Percentiles rank a stretch among this genome's conserved stretches.
Evolutionary conservation across 2,113 vertebrate species (phyloP).

Genomic region (Melanotaenia duboulayi): DNA sequence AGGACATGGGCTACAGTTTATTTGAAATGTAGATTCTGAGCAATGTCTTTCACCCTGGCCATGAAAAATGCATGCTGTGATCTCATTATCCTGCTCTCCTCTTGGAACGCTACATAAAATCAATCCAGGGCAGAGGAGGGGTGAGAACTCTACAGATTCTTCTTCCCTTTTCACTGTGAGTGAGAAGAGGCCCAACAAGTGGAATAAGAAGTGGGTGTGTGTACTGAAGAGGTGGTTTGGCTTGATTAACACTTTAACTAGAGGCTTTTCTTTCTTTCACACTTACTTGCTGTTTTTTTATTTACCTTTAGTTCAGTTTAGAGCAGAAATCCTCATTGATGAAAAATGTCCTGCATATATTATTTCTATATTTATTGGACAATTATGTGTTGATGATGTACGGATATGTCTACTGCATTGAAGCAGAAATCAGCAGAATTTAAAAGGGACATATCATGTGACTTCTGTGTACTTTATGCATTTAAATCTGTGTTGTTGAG

Average conservation of each 20-base stretch:
- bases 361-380: not conserved
- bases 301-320: not conserved
- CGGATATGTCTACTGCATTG: not conserved
- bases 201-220: constrained; percentile 40
- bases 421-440: not conserved
- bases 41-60: constrained; percentile 64
- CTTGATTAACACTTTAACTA: constrained; percentile 11
- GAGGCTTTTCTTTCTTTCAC: too few relatives aligned
- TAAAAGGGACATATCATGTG: not conserved
- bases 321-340: too few relatives aligned
- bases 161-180: constrained; percentile 49
- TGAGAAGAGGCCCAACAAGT: constrained; percentile 61
- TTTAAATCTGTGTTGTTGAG: not conserved
- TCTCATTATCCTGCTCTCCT: constrained; percentile 68
- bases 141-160: constrained; percentile 52
- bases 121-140: constrained; percentile 55
- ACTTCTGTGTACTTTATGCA: not conserved
- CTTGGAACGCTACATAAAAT: constrained; percentile 61
- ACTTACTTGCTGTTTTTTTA: not conserved
- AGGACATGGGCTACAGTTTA: constrained; percentile 48
- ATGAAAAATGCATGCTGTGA: constrained; percentile 73
- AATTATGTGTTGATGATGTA: not conserved
- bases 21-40: constrained; percentile 69
- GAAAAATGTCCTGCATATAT: too few relatives aligned
- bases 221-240: constrained; percentile 8